These are phyloP conservation scores for Arizona elegans DNA, from an alignment of 2,113 vertebrate species.

Conservation along the genomic window DNA sequence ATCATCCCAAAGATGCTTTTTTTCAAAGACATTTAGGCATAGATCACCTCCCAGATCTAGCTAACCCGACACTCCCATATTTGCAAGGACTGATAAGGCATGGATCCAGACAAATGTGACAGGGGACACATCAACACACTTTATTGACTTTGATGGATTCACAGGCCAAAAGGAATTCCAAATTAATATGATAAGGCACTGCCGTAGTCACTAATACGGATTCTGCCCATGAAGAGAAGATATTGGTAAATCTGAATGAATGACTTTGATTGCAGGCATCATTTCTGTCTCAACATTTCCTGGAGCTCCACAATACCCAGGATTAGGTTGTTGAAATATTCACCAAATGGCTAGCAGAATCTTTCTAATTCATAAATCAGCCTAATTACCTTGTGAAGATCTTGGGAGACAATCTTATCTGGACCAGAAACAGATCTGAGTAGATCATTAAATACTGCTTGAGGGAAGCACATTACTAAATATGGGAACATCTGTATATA, in stretches of 20 bases:
- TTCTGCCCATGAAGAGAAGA: background rate
- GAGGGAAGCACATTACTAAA: background rate
- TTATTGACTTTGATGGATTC: background rate
- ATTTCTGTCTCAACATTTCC: background rate
- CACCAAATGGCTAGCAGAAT: background rate
- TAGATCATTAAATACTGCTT: background rate
- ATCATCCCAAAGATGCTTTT: background rate
- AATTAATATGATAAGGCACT: background rate
- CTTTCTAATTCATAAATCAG: background rate
- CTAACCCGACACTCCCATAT: background rate
- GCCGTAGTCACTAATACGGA: background rate
- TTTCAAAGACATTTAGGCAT: background rate
- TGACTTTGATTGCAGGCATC: background rate
- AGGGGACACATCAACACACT: background rate
- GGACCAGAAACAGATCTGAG: background rate
- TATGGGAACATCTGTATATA: background rate
- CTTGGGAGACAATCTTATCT: background rate
- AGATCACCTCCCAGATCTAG: background rate
- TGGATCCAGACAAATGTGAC: background rate
- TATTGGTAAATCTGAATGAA: background rate
- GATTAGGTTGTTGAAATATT: background rate
- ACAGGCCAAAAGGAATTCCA: background rate
- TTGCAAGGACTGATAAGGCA: background rate
- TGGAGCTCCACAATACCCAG: background rate
- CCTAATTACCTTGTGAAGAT: background rate